Base-by-base conservation (phyloP, 1,140 invertebrate genomes). In the Akabosia matsudoensis region DNA sequence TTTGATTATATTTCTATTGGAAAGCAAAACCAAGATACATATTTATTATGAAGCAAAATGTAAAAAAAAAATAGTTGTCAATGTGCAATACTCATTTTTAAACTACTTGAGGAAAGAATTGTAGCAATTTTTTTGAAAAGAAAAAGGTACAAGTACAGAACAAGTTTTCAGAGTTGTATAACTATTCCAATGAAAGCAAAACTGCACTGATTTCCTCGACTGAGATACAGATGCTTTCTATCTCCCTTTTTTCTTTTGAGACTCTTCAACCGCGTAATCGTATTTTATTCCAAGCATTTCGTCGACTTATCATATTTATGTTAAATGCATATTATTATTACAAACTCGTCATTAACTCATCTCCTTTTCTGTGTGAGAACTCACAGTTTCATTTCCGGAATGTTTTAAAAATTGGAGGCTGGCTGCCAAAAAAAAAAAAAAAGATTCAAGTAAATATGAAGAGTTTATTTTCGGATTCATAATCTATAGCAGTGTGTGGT, bases 401-500 rank as follows among this genome's bases (percentile, higher is more conserved):
- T 31, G 61, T 67, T 30, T n/a, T 67, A 28, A 76, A 37, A 67
- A 73, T 51, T 73, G 34, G 70, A 56, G 70, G 70, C 70, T 61
- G 14, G n/a, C 10, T 72, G 75, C 70, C 70, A 72, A 72, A 73
- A 76, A 33, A 67, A 75, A n/a, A n/a, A n/a, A n/a, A n/a, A n/a
- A n/a, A n/a, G n/a, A 76, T n/a, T 37, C 4, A 30, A 34, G 30
- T 22, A 67, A 67, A 67, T 67, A 67, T 67, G 30, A 28, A 67
- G 45, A 61, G 75, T 72, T 76, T 76, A 76, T 76, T 76, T 76
- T 76, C 31, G 54, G 70, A 72, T 26, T 13, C 16, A 71, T 61
- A 61, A 61, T 24, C 13, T 61, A 61, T 61, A 61, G n/a, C n/a
- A n/a, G n/a, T n/a, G n/a, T n/a, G n/a, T n/a, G n/a, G n/a, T n/a